Base-by-base conservation (phyloP, 2,888 invertebrate species). In the Azorinus chamasolen region DNA sequence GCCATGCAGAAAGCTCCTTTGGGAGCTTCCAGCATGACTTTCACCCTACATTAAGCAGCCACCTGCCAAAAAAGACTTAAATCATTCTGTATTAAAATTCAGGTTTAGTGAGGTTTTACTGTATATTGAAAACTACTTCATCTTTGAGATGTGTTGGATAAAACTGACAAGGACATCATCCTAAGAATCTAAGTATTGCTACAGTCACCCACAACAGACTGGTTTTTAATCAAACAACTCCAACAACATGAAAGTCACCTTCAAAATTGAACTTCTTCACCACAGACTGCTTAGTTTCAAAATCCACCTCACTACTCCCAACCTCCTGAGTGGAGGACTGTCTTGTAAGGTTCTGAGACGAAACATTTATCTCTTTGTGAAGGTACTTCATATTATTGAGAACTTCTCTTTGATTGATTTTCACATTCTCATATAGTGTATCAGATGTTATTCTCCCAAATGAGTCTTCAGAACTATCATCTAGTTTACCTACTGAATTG, bases 181-280 rank as follows among this genome's bases (percentile, higher is more conserved):
- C n/a, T n/a, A n/a, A n/a, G n/a, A n/a, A n/a, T n/a, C n/a, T n/a
- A n/a, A n/a, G n/a, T n/a, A n/a, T n/a, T n/a, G n/a, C n/a, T n/a
- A n/a, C n/a, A n/a, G n/a, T n/a, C n/a, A n/a, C n/a, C n/a, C n/a
- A n/a, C n/a, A n/a, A n/a, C n/a, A n/a, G n/a, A 41, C 41, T 14
- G 12, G 6, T n/a, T 25, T 16, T n/a, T 37, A 51, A n/a, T 83
- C 63, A 89, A 25, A 89, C 85, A 18, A 89, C 88, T 8, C 89
- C 89, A 53, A 89, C 88, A 46, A 89, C 87, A 81, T 89, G 86
- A 79, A 87, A 90, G 55, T 89, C 89, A 37, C 87, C 88, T 63
- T 87, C 84, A 53, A 86, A 80, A 20, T 84, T 85, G 59, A 88
- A 86, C 57, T 88, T 84, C 58, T 84, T 83, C 8, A 82, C 66